A percentile compares a stretch with the other conserved stretches of the same genome.
Evolutionary conservation across 2,113 vertebrate genomes (phyloP).

Genomic region (Indicator indicator): DNA sequence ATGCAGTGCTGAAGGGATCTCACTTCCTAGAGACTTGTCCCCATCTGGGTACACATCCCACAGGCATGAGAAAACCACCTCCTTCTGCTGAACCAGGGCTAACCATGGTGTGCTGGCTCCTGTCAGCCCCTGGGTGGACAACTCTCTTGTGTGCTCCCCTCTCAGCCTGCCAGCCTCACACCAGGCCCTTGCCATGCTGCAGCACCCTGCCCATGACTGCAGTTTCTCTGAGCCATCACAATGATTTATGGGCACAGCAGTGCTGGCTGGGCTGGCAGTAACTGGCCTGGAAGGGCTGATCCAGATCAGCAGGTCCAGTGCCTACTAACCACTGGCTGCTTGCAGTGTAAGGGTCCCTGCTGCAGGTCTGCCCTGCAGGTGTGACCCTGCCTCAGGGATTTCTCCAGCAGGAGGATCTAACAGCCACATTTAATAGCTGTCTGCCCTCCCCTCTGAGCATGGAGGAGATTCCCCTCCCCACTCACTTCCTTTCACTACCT

Average conservation of each 20-base stretch:
- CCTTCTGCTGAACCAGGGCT: background rate
- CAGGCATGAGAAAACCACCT: background rate
- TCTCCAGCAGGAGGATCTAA: background rate
- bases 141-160: rapidly evolving
- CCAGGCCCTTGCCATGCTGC: rapidly evolving
- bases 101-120: background rate
- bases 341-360: rapidly evolving
- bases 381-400: background rate
- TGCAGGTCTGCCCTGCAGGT: background rate
- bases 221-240: rapidly evolving
- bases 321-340: rapidly evolving
- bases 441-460: background rate
- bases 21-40: background rate
- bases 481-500: background rate
- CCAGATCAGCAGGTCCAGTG: background rate
- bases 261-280: background rate
- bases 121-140: background rate
- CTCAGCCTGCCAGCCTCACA: background rate
- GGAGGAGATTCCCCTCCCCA: background rate
- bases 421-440: background rate
- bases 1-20: background rate
- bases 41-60: background rate
- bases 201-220: background rate
- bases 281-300: background rate
- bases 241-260: rapidly evolving